Evolutionary conservation across 2,113 vertebrate species (phyloP), one percentile per base, ranked within the genome.

Genomic region (Oncorhynchus kisutch): DNA sequence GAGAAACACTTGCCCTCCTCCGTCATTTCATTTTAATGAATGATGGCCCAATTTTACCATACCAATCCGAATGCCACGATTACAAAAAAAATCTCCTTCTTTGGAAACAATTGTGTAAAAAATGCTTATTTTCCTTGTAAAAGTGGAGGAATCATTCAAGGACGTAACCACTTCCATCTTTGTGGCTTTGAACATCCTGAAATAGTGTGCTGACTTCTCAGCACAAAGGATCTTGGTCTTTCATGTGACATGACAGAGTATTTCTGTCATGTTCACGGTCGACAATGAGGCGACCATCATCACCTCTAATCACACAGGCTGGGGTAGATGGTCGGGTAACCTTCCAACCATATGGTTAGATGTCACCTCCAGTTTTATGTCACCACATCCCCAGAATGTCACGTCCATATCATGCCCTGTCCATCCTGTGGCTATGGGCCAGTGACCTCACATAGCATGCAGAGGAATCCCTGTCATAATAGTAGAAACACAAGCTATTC

Each of bases 331-430:
- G 60, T 64, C n/a, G 7, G 22, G n/a, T 64, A 5, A 64, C 20
- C n/a, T 22, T 24, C n/a, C 20, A 64, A 64, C 22, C 6, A n/a
- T 64, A 14, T 29, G 25, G 64, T 68, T 74, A 71, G 68, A 75
- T 71, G 62, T 27, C 73, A 64, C 71, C 34, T 78, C 67, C 59
- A 20, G 57, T 79, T 79, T 71, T 59, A 70, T 67, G 68, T 54
- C 51, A 14, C 4, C 51, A 54, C 18, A 18, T 13, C 25, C 11
- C 25, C 65, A 67, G 25, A 14, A 67, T 67, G 22, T 29, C 7
- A 16, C 9, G 4, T n/a, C 22, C n/a, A 18, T 64, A 9, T 39
- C 39, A 39, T 9, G 39, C 16, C 49, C 49, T 51, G 49, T 54
- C 51, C 65, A 29, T 13, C 65, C 65, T 29, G 65, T 16, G 5